A percentile compares a stretch with the other conserved stretches of the same genome.
Evolutionary conservation across 2,113 vertebrate genomes (phyloP).

Genomic region (Toxotes chatareus): DNA sequence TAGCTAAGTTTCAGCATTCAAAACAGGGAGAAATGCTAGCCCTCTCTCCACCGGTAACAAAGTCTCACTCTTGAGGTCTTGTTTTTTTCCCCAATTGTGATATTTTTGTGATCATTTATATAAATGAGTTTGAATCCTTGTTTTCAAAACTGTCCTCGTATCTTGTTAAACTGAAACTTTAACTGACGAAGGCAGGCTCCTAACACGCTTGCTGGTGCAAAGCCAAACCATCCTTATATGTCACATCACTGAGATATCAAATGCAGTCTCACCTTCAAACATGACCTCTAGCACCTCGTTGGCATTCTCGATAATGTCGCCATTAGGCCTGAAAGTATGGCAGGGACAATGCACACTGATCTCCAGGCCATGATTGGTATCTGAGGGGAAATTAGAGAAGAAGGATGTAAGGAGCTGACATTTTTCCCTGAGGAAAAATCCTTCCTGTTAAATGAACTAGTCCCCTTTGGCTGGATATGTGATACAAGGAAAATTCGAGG

Average conservation of each 20-base stretch:
- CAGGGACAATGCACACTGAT: constrained; percentile 97
- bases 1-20: not conserved
- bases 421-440: constrained; percentile 36
- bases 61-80: not conserved
- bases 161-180: not conserved
- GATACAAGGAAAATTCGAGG: constrained; percentile 30
- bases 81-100: not conserved
- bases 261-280: constrained; percentile 90
- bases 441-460: constrained; percentile 33
- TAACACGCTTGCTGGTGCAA: not conserved
- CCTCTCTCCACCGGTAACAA: not conserved
- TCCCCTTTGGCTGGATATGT: constrained; percentile 24
- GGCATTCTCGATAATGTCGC: constrained; percentile 92
- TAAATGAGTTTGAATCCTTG: not conserved
- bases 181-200: not conserved
- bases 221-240: not conserved
- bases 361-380: constrained; percentile 95
- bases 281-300: constrained; percentile 95
- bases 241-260: constrained; percentile 1
- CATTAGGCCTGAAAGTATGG: constrained; percentile 95
- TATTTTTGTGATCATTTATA: not conserved
- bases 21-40: not conserved
- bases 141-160: not conserved
- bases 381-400: constrained; percentile 81
- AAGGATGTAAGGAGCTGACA: constrained; percentile 33